Percentiles rank a stretch among this genome's conserved stretches.
Conservation (phyloP, 2,888 invertebrate genomes). For the Erebia epiphron region DNA sequence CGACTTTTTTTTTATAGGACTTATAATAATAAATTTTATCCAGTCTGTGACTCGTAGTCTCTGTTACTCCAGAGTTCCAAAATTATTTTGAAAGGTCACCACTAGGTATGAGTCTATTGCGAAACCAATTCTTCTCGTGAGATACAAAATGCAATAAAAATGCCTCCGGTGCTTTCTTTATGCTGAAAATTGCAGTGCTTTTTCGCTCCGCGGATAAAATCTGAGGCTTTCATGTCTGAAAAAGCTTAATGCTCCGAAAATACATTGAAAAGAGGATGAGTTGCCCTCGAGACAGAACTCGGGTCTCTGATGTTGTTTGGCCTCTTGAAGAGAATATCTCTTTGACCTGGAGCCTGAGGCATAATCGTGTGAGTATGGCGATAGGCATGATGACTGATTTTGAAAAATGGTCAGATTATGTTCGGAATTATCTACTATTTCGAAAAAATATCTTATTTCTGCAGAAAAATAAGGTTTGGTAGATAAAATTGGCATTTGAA, state of each 20-base stretch:
- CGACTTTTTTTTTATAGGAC: too few relatives aligned
- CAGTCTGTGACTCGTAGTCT: too few relatives aligned
- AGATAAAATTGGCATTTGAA: too few relatives aligned
- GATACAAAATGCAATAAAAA: constrained; percentile 20
- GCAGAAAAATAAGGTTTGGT: too few relatives aligned
- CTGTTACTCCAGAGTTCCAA: background rate
- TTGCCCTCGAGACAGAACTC: constrained; percentile 35
- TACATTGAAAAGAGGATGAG: constrained; percentile 34
- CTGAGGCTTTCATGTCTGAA: constrained; percentile 25
- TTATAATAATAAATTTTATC: too few relatives aligned
- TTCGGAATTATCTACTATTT: too few relatives aligned
- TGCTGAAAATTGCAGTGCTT: constrained; percentile 29
- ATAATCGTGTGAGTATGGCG: background rate
- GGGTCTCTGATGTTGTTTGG: constrained; percentile 38
- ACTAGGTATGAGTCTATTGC: background rate
- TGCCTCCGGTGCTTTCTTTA: constrained; percentile 18
- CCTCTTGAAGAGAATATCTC: constrained; percentile 21
- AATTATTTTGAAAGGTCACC: background rate
- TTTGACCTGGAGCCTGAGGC: constrained; percentile 21
- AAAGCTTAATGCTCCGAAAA: constrained; percentile 34
- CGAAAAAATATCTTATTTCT: too few relatives aligned
- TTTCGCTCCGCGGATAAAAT: constrained; percentile 26
- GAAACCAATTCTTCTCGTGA: background rate
- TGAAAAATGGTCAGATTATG: too few relatives aligned
- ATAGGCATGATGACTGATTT: too few relatives aligned